phyloP scores from a whole-genome alignment of 2,797 vertebrate genomes.

The Microctenopoma stevenorrisi region DNA sequence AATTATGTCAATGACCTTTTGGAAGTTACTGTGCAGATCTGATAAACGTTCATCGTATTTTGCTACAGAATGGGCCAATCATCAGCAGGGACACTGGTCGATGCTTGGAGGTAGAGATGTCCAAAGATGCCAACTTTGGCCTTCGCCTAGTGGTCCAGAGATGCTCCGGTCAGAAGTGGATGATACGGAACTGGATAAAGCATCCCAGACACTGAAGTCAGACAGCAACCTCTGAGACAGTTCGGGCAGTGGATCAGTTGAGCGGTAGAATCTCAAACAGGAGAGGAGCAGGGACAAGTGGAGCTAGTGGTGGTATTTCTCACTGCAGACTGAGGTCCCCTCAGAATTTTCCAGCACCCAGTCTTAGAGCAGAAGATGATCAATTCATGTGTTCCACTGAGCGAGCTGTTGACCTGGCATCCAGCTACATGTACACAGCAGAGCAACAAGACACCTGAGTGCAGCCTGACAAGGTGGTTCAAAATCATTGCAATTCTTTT shows the following conservation, averaged over 20 bases:
- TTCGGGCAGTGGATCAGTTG: slow-evolving; percentile 41
- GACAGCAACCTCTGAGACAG: slow-evolving; percentile 31
- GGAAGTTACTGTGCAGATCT: neutral
- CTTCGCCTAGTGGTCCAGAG: slow-evolving; percentile 94
- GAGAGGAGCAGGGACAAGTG: slow-evolving; percentile 35
- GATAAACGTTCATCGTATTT: neutral
- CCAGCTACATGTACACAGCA: slow-evolving; percentile 67
- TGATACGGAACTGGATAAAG: slow-evolving; percentile 98
- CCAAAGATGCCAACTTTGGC: slow-evolving; percentile 96
- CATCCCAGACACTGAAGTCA: slow-evolving; percentile 88
- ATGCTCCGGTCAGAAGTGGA: slow-evolving; percentile 98
- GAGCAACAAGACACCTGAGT: slow-evolving; percentile 35
- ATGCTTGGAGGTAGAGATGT: slow-evolving; percentile 97
- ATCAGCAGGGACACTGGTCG: slow-evolving; percentile 95
- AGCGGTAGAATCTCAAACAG: slow-evolving; percentile 46
- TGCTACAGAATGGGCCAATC: slow-evolving; percentile 91
- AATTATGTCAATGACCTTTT: neutral
- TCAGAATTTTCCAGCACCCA: slow-evolving; percentile 54
- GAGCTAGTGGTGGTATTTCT: slow-evolving; percentile 52
- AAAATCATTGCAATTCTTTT: slow-evolving; percentile 33
- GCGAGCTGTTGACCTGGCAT: slow-evolving; percentile 53
- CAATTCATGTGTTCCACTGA: slow-evolving; percentile 51
- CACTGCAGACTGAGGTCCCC: slow-evolving; percentile 51
- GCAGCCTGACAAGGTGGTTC: slow-evolving; percentile 32
- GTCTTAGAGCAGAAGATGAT: slow-evolving; percentile 70